Conservation (phyloP, 1,140 invertebrate genomes). For the Tribolium madens region DNA sequence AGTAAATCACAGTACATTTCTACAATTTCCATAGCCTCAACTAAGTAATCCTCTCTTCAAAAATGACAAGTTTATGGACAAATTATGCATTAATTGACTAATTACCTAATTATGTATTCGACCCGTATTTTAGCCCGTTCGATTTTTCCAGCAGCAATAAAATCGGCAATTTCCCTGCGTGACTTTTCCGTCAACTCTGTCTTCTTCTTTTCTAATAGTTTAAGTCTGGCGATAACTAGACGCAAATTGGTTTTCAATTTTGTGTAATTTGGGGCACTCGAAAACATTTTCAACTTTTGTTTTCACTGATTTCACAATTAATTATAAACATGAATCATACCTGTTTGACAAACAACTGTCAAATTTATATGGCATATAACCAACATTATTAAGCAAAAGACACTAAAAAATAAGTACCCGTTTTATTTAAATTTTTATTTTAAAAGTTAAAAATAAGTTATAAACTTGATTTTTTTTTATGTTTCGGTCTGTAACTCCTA, state of each 20-base stretch:
- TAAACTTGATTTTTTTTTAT: background rate
- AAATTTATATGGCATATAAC: background rate
- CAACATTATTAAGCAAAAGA: background rate
- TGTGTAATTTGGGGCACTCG: slow-evolving; percentile 87
- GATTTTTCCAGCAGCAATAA: slow-evolving; percentile 88
- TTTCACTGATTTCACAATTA: slow-evolving; percentile 19
- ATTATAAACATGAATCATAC: slow-evolving; percentile 25
- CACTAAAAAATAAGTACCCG: background rate
- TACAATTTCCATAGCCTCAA: slow-evolving; percentile 98
- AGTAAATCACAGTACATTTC: slow-evolving; percentile 99
- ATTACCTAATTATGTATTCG: slow-evolving; percentile 92
- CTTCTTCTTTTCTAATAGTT: slow-evolving; percentile 98
- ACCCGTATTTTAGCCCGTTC: slow-evolving; percentile 97
- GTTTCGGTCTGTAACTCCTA: slow-evolving; percentile 68
- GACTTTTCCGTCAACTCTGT: slow-evolving; percentile 96
- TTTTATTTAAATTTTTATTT: background rate
- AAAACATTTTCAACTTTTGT: slow-evolving; percentile 77
- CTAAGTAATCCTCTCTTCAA: slow-evolving; percentile 94
- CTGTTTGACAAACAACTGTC: background rate
- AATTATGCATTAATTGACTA: background rate
- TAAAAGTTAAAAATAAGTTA: background rate
- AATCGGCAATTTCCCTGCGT: slow-evolving; percentile 97
- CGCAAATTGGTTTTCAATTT: slow-evolving; percentile 98
- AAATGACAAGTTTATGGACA: background rate
- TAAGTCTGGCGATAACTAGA: slow-evolving; percentile 92